These are phyloP conservation scores for Pelmatolapia mariae DNA, from an alignment of 2,113 vertebrate species.

Conservation along the genomic window DNA sequence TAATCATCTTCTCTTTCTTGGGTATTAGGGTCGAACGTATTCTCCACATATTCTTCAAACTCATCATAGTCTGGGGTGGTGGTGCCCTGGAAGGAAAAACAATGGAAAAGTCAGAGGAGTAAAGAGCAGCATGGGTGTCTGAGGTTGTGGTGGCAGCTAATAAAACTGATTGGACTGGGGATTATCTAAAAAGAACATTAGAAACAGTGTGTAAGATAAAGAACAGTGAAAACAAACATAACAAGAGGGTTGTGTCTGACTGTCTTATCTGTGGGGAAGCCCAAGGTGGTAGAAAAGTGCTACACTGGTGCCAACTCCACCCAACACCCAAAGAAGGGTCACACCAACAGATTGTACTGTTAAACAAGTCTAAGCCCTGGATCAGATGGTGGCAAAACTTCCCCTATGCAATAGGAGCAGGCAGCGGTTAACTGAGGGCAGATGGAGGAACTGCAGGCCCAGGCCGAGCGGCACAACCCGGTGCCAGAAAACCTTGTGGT, in stretches of 20 bases:
- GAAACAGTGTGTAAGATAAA: neutral
- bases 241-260: neutral
- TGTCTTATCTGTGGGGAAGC: neutral
- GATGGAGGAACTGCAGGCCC: neutral
- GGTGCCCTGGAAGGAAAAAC: neutral
- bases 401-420: neutral
- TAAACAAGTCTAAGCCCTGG: neutral
- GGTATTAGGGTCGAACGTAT: slow-evolving; percentile 55
- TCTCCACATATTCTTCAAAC: slow-evolving; percentile 49
- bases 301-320: neutral
- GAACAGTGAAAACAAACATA: neutral
- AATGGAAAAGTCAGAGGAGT: neutral
- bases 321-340: neutral
- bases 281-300: neutral
- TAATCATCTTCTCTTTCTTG: slow-evolving; percentile 56
- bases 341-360: neutral
- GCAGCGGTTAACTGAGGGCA: neutral
- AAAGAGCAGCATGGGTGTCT: neutral
- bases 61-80: slow-evolving; percentile 49
- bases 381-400: neutral
- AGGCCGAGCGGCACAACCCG: neutral
- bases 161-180: neutral
- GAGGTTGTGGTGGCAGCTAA: neutral
- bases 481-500: neutral
- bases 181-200: neutral